Evolutionary conservation across 1,140 invertebrate species (phyloP).

Genomic region (Danaus melanippus): DNA sequence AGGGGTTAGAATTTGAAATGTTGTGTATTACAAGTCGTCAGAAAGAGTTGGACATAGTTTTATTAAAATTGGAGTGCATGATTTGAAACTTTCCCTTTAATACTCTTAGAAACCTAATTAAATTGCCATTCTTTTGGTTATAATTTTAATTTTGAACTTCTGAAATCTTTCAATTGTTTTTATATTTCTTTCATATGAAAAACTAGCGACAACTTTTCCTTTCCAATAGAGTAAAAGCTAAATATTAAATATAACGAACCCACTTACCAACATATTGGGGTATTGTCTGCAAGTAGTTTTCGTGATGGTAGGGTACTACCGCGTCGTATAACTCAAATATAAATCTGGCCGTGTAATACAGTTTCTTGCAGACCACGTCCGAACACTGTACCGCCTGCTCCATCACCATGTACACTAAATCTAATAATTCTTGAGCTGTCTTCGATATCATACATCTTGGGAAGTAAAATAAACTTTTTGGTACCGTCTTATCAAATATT

Average conservation of each 20-base stretch:
- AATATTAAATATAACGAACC: constrained; percentile 4
- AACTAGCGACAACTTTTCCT: too few species aligned
- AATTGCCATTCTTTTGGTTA: too few species aligned
- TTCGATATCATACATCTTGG: constrained; percentile 68
- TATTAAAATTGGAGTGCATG: too few species aligned
- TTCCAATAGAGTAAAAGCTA: too few species aligned
- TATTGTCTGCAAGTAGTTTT: constrained; percentile 83
- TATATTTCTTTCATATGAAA: too few species aligned
- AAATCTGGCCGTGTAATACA: constrained; percentile 81
- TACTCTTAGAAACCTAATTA: too few species aligned
- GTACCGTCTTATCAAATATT: constrained; percentile 52
- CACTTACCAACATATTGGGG: constrained; percentile 86
- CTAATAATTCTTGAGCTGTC: constrained; percentile 76
- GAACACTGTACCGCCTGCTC: constrained; percentile 78
- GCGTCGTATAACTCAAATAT: constrained; percentile 86
- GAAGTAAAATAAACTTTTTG: constrained; percentile 63
- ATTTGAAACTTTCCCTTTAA: too few species aligned
- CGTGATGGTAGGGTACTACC: constrained; percentile 84
- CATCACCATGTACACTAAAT: constrained; percentile 80
- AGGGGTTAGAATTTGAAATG: too few species aligned
- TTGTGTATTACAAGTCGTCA: too few species aligned
- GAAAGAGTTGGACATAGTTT: too few species aligned
- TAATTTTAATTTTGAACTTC: too few species aligned
- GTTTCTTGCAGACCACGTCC: constrained; percentile 74
- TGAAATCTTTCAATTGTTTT: too few species aligned